Conservation (phyloP, 2,888 invertebrate genomes). For the Gymnocheta viridis region DNA sequence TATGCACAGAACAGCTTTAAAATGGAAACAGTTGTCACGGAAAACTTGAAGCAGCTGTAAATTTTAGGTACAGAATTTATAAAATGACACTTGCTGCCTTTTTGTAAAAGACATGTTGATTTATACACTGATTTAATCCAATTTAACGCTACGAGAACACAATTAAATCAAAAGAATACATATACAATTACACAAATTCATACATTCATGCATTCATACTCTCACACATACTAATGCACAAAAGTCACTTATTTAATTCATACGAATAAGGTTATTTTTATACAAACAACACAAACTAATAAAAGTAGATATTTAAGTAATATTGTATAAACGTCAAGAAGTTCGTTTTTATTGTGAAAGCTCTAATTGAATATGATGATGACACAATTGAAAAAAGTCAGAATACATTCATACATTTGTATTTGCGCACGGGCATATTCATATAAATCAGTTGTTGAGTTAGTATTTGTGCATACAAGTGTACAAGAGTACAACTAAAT, state of each 20-base stretch:
- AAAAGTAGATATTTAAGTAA: slow-evolving; percentile 8
- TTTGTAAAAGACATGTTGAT: slow-evolving; percentile 63
- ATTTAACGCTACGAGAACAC: slow-evolving; percentile 71
- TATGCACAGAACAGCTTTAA: background rate
- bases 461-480: background rate
- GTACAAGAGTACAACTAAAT: background rate
- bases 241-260: slow-evolving; percentile 10
- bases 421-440: background rate
- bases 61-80: slow-evolving; percentile 51
- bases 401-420: slow-evolving; percentile 13
- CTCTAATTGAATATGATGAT: slow-evolving; percentile 69
- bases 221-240: too few relatives aligned
- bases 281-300: background rate
- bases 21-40: slow-evolving; percentile 15
- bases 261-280: slow-evolving; percentile 37
- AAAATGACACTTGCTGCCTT: slow-evolving; percentile 64
- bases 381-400: slow-evolving; percentile 67
- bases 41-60: slow-evolving; percentile 53
- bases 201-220: background rate
- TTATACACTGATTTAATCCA: slow-evolving; percentile 72
- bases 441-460: slow-evolving; percentile 23
- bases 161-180: slow-evolving; percentile 65
- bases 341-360: slow-evolving; percentile 59
- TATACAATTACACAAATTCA: slow-evolving; percentile 6
- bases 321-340: slow-evolving; percentile 30